These are phyloP conservation scores for Temnothorax curvispinosus DNA, from an alignment of 1,140 invertebrate genomes.

Conservation along the genomic window DNA sequence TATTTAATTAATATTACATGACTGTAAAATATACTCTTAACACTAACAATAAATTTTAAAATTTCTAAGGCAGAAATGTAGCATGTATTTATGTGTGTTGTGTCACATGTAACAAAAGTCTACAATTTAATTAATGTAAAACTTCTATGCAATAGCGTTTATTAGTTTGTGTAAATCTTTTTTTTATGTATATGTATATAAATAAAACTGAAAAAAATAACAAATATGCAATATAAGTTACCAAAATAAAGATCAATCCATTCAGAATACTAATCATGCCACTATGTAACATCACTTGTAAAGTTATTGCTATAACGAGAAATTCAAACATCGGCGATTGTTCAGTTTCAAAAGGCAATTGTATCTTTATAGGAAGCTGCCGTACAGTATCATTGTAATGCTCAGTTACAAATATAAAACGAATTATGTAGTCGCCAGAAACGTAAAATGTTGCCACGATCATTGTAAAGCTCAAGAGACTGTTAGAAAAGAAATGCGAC, in stretches of 20 bases:
- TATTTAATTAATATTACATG: too few species aligned
- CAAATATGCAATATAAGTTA: background rate
- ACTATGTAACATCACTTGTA: background rate
- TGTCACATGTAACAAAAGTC: too few species aligned
- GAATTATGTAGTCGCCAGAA: background rate
- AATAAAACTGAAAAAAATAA: too few species aligned
- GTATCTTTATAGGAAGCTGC: slow-evolving; percentile 28
- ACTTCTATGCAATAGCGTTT: too few species aligned
- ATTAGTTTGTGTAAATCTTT: too few species aligned
- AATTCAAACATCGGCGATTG: slow-evolving; percentile 27
- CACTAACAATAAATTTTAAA: too few species aligned
- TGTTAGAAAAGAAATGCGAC: background rate
- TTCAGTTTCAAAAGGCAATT: background rate
- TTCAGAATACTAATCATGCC: background rate
- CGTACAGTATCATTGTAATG: background rate
- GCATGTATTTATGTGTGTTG: too few species aligned
- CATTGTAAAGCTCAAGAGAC: background rate
- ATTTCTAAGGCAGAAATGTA: too few species aligned
- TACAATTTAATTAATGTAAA: too few species aligned
- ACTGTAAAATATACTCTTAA: too few species aligned
- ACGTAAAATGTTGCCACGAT: background rate
- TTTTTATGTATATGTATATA: too few species aligned
- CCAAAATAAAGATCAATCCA: slow-evolving; percentile 17
- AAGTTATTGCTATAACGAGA: background rate
- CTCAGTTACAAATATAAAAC: background rate